Conservation (phyloP, 2,888 invertebrate species). For the Pterostichus madidus region DNA sequence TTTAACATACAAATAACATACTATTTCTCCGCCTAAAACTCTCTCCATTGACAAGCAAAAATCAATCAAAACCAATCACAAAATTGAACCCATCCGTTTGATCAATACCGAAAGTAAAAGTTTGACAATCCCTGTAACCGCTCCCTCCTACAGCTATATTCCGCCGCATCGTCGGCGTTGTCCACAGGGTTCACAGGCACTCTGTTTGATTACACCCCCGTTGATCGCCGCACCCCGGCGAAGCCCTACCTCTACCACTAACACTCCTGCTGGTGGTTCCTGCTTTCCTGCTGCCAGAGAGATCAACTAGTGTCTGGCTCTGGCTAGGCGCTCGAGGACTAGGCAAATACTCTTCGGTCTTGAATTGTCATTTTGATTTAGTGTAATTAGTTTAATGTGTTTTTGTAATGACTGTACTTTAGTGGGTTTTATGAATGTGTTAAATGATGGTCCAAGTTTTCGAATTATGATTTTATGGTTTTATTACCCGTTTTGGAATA, state of each 20-base stretch:
- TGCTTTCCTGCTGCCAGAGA: constrained; percentile 5
- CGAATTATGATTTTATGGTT: constrained; percentile 10
- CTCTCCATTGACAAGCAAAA: constrained; percentile 19
- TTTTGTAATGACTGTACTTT: constrained; percentile 27
- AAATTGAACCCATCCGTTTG: constrained; percentile 49
- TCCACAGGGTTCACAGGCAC: constrained; percentile 33
- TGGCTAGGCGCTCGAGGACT: not conserved
- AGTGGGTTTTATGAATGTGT: not conserved
- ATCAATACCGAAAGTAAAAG: constrained; percentile 56
- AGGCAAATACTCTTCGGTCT: not conserved
- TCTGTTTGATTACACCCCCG: constrained; percentile 50
- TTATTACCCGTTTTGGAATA: not conserved
- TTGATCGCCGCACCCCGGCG: not conserved
- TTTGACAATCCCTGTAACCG: constrained; percentile 44
- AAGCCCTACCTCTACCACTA: constrained; percentile 1
- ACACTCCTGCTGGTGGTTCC: constrained; percentile 1
- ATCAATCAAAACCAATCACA: constrained; percentile 55
- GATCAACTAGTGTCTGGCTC: constrained; percentile 52
- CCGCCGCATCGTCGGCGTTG: constrained; percentile 18
- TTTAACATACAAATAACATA: not conserved
- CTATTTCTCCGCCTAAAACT: not conserved
- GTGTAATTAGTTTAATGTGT: constrained; percentile 50
- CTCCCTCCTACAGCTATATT: constrained; percentile 1
- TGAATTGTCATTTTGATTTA: constrained; percentile 24
- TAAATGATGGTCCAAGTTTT: not conserved